A percentile compares a stretch with the other conserved stretches of the same genome.
Conservation (phyloP, 2,797 vertebrate species). For the Antrozous pallidus region DNA sequence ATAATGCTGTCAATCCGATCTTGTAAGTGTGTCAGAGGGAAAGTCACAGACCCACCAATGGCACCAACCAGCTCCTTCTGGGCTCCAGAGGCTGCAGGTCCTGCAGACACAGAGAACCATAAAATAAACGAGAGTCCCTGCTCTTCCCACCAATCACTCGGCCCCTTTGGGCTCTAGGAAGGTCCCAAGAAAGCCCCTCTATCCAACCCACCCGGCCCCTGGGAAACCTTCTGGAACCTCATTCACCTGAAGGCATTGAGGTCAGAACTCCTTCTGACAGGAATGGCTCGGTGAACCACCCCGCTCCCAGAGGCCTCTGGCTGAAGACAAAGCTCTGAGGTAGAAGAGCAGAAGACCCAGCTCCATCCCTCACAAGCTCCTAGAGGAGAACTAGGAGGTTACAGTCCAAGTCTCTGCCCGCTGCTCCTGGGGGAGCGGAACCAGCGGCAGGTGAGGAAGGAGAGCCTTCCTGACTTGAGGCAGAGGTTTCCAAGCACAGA, state of each 20-base stretch:
- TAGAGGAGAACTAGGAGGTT: background rate
- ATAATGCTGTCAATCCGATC: background rate
- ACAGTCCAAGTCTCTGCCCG: no score
- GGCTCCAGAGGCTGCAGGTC: background rate
- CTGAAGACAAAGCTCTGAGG: background rate
- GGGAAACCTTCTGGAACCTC: background rate
- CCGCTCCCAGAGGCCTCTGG: background rate
- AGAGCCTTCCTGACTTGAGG: background rate
- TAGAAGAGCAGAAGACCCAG: background rate
- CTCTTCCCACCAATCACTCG: background rate
- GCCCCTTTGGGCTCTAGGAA: background rate
- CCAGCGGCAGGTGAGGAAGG: background rate
- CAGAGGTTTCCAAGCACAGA: background rate
- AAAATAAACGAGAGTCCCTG: background rate
- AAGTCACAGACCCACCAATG: constrained; percentile 59
- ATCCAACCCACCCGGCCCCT: background rate
- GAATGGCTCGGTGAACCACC: background rate
- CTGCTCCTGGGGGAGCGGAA: background rate
- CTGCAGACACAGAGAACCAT: constrained; percentile 42
- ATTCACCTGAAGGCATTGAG: background rate
- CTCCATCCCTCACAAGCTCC: background rate
- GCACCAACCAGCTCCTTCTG: constrained; percentile 1
- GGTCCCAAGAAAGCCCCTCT: background rate
- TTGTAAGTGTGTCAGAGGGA: constrained; percentile 15
- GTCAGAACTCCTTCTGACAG: background rate